Evolutionary conservation across 92 coral and sea anemone species (phyloP), one percentile per base, ranked within the genome.

Genomic region (Palythoa grandiflora): DNA sequence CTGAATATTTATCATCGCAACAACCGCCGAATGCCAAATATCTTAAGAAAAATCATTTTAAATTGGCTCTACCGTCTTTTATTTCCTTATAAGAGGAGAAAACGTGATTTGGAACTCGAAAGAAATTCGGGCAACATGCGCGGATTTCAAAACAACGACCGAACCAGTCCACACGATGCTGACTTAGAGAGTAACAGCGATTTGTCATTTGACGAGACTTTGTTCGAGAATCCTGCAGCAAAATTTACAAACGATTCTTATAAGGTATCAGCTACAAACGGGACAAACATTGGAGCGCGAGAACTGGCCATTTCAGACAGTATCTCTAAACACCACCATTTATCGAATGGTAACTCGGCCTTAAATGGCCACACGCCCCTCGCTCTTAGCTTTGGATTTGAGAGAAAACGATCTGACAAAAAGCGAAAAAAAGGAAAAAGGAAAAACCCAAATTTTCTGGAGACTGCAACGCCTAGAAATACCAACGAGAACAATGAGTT

Each of bases 1-100:
- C 60, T 91, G 59, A 91, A 91, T 17, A 88, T 91, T 21, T 88
- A 91, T 19, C 92, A 88, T 57, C 94, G 94, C 3, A 91, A 91
- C 77, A 91, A 90, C 55, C 83, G 92, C 28, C 78, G 92, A 9
- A 91, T 91, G 94, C 92, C 94, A 37, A 84, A 88, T 78, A 88
- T 88, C 47, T 77, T 91, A 84, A 63, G 92, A 36, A 91, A 79
- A 59, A 89, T 91, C 17, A 88, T 91, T 66, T 59, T 91, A 12
- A 80, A 52, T 1, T 89, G 94, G 89, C 87, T 91, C 3, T 91
- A 84, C 20, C 89, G 94, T 36, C n/a, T 81, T 44, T 28, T 81
- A 11, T 81, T 81, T 50, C 86, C 86, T 44, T 81, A 74, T 40
- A 81, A 81, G 75, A 81, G 52, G 28, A 65, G 57, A 81, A 81